phyloP scores from a whole-genome alignment of 2,888 invertebrate genomes.

The Strigamia crassipes region DNA sequence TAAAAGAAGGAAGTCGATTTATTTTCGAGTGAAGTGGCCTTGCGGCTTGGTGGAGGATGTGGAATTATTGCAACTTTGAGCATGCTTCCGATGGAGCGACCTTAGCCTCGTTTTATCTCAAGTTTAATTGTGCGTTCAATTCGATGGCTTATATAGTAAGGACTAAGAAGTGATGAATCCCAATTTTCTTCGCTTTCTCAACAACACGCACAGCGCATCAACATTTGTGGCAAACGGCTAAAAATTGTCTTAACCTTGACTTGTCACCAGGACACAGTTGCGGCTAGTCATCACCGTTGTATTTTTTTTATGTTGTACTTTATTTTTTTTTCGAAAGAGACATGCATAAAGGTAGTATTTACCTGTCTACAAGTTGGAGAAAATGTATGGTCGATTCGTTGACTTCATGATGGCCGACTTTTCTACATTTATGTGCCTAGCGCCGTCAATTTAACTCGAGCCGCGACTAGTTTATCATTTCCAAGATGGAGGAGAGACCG shows the following conservation, averaged over 20 bases:
- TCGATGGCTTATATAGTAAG: conserved; percentile 21
- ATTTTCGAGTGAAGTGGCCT: neutral
- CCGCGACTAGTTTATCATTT: conserved; percentile 17
- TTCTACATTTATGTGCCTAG: conserved; percentile 27
- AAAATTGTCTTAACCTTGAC: conserved; percentile 6
- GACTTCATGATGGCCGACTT: conserved; percentile 15
- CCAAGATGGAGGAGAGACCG: conserved; percentile 36
- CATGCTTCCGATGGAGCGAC: conserved; percentile 18
- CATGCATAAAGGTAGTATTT: conserved; percentile 29
- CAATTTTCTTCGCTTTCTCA: neutral
- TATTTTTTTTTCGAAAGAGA: neutral
- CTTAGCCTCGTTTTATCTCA: conserved; percentile 30
- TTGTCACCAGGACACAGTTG: conserved; percentile 10
- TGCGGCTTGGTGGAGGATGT: conserved; percentile 25
- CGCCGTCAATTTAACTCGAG: conserved; percentile 37
- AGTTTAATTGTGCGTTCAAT: conserved; percentile 47
- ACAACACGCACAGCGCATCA: neutral
- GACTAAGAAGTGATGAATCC: neutral
- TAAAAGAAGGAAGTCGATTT: conserved; percentile 7
- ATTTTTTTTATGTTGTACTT: neutral
- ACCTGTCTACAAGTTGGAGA: conserved; percentile 10
- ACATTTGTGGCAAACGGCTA: neutral
- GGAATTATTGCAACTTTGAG: conserved; percentile 17
- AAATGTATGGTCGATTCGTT: conserved; percentile 8
- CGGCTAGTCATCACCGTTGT: conserved; percentile 8